phyloP scores from a whole-genome alignment of 2,888 invertebrate genomes.

The Drosophila lacicola region DNA sequence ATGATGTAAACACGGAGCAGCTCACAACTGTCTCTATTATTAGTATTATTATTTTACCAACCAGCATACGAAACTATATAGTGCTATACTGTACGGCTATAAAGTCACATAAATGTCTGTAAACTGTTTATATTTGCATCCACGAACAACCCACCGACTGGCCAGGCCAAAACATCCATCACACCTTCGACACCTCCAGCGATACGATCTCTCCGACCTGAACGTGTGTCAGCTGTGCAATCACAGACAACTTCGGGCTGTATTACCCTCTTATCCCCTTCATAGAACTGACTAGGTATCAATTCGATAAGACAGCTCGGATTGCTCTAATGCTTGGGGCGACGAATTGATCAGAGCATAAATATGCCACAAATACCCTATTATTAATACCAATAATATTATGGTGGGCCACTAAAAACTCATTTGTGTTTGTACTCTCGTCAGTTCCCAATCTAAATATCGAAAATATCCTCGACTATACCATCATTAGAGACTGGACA shows the following conservation, averaged over 20 bases:
- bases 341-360: neutral
- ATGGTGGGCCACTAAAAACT: too few relatives aligned
- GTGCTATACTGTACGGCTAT: neutral
- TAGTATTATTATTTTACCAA: constrained; percentile 29
- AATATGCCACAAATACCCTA: neutral
- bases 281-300: neutral
- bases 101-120: constrained; percentile 20
- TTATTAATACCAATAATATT: neutral
- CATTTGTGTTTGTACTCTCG: too few relatives aligned
- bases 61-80: constrained; percentile 1
- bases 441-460: too few relatives aligned
- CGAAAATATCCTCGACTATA: too few relatives aligned
- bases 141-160: constrained; percentile 16
- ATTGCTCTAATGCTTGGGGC: constrained; percentile 3
- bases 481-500: too few relatives aligned
- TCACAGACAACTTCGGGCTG: constrained; percentile 8
- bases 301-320: constrained; percentile 4
- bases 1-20: constrained; percentile 51
- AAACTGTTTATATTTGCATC: constrained; percentile 24
- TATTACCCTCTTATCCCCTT: neutral
- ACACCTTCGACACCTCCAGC: constrained; percentile 16
- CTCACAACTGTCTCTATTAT: constrained; percentile 45
- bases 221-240: constrained; percentile 34
- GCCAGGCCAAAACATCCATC: constrained; percentile 25
- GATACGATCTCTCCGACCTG: neutral